Conservation (phyloP, 1,140 invertebrate genomes). For the Hycleus cichorii region DNA sequence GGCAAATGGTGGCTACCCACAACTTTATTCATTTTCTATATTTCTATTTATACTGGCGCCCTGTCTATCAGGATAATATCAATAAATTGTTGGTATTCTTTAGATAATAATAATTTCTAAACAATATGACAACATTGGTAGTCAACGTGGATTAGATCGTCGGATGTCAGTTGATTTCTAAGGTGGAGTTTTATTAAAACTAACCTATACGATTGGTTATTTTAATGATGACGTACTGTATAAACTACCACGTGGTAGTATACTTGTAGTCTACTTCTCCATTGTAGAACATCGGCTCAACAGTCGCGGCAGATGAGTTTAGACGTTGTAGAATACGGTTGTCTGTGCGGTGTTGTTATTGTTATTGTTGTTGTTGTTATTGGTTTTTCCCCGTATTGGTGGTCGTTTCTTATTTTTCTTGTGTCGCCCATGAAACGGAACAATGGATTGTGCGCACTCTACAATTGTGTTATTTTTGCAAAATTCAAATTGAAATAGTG, state of each 20-base stretch:
- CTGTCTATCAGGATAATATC: no score
- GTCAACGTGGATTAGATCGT: slow-evolving; percentile 27
- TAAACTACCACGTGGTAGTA: slow-evolving; percentile 23
- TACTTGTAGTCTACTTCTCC: not conserved
- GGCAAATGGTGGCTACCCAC: no score
- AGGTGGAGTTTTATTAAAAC: not conserved
- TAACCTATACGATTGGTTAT: slow-evolving; percentile 11
- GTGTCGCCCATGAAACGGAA: slow-evolving; percentile 5
- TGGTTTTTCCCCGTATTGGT: no score
- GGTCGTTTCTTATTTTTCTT: not conserved
- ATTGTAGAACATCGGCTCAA: not conserved
- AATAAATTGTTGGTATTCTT: no score
- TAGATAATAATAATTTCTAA: not conserved
- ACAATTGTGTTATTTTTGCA: not conserved
- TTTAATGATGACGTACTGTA: slow-evolving; percentile 18
- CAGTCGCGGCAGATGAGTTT: slow-evolving; percentile 17
- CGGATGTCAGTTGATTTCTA: not conserved
- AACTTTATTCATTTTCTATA: no score
- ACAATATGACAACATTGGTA: slow-evolving; percentile 13
- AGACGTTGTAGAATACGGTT: no score
- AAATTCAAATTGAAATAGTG: no score
- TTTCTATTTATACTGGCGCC: no score
- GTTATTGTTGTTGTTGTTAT: no score
- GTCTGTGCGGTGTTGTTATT: no score
- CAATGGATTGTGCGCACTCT: slow-evolving; percentile 19